These are phyloP conservation scores for Agonopterix subpropinquella DNA, from an alignment of 2,888 invertebrate genomes.

Conservation along the genomic window DNA sequence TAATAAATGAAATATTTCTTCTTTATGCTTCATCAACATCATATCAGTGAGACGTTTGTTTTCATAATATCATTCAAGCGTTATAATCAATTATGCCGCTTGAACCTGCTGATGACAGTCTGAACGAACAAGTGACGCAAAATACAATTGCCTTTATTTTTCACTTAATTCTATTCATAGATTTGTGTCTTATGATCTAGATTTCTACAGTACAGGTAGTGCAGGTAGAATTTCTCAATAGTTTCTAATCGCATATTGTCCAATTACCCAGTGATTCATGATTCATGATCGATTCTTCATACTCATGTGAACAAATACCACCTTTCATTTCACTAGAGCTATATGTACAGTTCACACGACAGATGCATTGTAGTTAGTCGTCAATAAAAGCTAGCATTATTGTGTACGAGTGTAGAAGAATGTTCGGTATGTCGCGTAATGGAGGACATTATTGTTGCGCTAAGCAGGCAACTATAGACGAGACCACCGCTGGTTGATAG, in stretches of 20 bases:
- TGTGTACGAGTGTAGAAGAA: constrained; percentile 19
- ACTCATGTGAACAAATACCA: not conserved
- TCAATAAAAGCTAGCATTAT: not conserved
- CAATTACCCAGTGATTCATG: too few species aligned
- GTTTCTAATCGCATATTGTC: not conserved
- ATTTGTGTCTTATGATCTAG: not conserved
- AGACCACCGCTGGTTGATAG: constrained; percentile 30
- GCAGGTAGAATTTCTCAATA: not conserved
- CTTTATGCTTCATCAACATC: not conserved
- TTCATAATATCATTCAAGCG: not conserved
- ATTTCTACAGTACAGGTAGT: not conserved
- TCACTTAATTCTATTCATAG: not conserved
- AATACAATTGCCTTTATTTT: not conserved
- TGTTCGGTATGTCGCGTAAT: constrained; percentile 37
- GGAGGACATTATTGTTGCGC: constrained; percentile 35
- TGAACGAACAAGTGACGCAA: constrained; percentile 1
- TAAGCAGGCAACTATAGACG: constrained; percentile 34
- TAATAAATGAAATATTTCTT: too few species aligned
- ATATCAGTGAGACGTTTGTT: not conserved
- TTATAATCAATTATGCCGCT: constrained; percentile 3
- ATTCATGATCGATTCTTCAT: not conserved
- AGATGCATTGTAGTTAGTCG: not conserved
- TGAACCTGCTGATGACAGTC: constrained; percentile 10
- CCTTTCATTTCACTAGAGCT: not conserved
- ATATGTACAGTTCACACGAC: not conserved